phyloP scores from a whole-genome alignment of 1,140 invertebrate species.

The Copidosoma floridanum region DNA sequence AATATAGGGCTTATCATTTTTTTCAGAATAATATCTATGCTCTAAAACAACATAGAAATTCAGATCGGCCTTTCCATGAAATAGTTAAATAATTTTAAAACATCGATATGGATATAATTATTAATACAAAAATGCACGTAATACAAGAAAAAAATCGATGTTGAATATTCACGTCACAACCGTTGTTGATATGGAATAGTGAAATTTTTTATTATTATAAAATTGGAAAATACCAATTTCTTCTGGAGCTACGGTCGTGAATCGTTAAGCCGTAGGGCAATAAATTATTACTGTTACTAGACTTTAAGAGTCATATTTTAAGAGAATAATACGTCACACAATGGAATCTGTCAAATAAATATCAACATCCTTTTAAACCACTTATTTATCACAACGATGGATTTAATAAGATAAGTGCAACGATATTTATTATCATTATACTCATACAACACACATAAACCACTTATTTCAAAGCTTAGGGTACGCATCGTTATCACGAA shows the following conservation, averaged over 20 bases:
- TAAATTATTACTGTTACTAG: constrained; percentile 20
- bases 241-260: not conserved
- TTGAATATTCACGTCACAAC: constrained; percentile 7
- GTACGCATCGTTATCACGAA: not conserved
- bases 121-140: constrained; percentile 9
- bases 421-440: not conserved
- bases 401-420: not conserved
- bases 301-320: not conserved
- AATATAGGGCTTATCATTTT: too few species aligned
- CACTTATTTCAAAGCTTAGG: not conserved
- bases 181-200: constrained; percentile 12
- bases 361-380: too few species aligned
- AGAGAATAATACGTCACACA: not conserved
- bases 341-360: too few species aligned
- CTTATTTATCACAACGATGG: too few species aligned
- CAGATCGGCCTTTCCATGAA: constrained; percentile 3
- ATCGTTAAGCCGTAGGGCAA: constrained; percentile 15
- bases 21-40: too few species aligned
- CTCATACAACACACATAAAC: not conserved
- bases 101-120: constrained; percentile 6
- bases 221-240: constrained; percentile 7
- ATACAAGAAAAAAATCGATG: constrained; percentile 12
- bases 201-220: not conserved
- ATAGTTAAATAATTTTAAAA: not conserved
- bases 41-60: too few species aligned